Evolutionary conservation across 1,140 invertebrate genomes (phyloP).

Genomic region (Philotrypesis tridentata): DNA sequence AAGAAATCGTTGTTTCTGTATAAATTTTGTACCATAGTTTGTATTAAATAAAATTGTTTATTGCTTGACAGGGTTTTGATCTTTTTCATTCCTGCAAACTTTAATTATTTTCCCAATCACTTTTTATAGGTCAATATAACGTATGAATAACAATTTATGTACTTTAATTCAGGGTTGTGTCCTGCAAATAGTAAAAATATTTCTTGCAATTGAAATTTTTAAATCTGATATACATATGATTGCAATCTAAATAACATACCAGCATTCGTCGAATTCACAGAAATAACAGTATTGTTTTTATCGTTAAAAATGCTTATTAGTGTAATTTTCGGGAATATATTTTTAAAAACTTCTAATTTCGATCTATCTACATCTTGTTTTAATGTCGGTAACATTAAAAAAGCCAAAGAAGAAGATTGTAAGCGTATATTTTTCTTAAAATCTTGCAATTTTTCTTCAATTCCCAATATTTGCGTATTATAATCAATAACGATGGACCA

Average conservation of each 20-base stretch:
- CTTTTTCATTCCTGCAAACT: constrained; percentile 2
- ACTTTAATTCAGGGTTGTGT: constrained; percentile 14
- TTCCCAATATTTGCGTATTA: neutral
- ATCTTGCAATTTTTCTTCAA: constrained; percentile 2
- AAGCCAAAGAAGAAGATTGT: constrained; percentile 12
- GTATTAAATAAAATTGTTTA: constrained; percentile 76
- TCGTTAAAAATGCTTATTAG: constrained; percentile 34
- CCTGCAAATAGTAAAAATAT: constrained; percentile 21
- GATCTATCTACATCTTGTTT: constrained; percentile 5
- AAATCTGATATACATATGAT: no score
- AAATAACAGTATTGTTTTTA: constrained; percentile 15
- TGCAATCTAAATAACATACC: neutral
- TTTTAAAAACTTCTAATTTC: constrained; percentile 3
- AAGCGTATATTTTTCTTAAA: constrained; percentile 20
- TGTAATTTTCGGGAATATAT: constrained; percentile 1
- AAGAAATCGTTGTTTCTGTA: constrained; percentile 71
- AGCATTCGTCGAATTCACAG: constrained; percentile 9
- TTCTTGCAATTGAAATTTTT: neutral
- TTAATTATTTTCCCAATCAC: neutral
- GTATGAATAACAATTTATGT: constrained; percentile 22
- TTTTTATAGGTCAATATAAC: constrained; percentile 37
- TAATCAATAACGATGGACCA: constrained; percentile 31
- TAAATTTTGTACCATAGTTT: constrained; percentile 77
- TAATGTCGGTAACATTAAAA: constrained; percentile 14
- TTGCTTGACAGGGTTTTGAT: constrained; percentile 65